Evolutionary conservation across 2,797 vertebrate genomes (phyloP), one percentile per base, ranked within the genome.

Genomic region (Hemibagrus guttatus): DNA sequence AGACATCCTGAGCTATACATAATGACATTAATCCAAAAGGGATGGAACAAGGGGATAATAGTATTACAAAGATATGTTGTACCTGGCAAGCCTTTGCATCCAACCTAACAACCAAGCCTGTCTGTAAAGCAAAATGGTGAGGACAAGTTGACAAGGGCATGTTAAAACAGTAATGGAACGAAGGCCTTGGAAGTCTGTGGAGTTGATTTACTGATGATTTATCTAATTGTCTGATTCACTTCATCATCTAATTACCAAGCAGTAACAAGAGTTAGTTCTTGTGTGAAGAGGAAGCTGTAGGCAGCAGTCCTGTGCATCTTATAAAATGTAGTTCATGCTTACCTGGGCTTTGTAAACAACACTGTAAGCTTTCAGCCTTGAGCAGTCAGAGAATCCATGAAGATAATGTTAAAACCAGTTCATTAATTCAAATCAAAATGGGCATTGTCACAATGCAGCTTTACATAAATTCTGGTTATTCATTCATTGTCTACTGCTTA

Each of bases 81-180:
- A 59, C 59, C 56, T 80, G 56, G 31, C 31, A 26, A 21, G n/a
- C 31, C 56, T 17, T 59, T 80, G 56, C 12, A 14, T 80, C 56
- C 21, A 58, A 35, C n/a, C 16, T 31, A 31, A 54, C 49, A 58
- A 59, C 16, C 9, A 35, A 26, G 54, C 2, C 23, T 16, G 21
- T 46, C 31, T 59, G 56, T 79, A 80, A 79, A 80, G 78, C 23
- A 61, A 42, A 61, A 17, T 42, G 21, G 78, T 81, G 78, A 26
- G 23, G 63, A 21, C 21, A 42, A 46, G 35, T n/a, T 63, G 58
- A 81, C 16, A 7, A 80, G 3, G 58, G 35, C 56, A 61, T 46
- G 78, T n/a, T 63, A 80, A 61, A 80, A n/a, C 56, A 61, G 78
- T 42, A 26, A 26, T 59, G 23, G 58, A 80, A 39, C 35, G 56